These are phyloP conservation scores for Nymphalis polychloros DNA, from an alignment of 2,888 invertebrate species.

Conservation along the genomic window DNA sequence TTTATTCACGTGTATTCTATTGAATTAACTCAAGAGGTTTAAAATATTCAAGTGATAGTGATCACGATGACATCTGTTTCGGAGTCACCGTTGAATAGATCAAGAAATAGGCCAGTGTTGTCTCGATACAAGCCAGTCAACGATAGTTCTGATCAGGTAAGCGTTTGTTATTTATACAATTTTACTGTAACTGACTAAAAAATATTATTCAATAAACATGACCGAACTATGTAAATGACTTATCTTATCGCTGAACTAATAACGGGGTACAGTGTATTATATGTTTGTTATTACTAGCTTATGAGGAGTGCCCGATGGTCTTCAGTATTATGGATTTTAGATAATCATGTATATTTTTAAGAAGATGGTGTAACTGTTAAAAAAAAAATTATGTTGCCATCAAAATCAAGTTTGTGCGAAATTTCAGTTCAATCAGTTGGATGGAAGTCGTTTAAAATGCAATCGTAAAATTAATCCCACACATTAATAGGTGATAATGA, in stretches of 20 bases:
- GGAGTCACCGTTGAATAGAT: conserved; percentile 67
- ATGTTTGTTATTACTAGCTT: conserved; percentile 27
- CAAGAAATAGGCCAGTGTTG: conserved; percentile 70
- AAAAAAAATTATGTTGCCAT: too few relatives aligned
- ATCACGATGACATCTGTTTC: conserved; percentile 66
- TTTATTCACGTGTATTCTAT: conserved; percentile 37
- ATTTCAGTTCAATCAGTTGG: too few relatives aligned
- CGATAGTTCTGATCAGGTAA: conserved; percentile 64
- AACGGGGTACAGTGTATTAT: conserved; percentile 43
- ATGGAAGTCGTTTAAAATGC: too few relatives aligned
- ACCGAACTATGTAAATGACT: conserved; percentile 13
- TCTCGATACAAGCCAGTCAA: conserved; percentile 68
- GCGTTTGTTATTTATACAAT: conserved; percentile 30
- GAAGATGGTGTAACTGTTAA: too few relatives aligned
- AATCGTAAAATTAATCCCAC: too few relatives aligned
- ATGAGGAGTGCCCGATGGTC: conserved; percentile 33
- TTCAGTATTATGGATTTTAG: background rate
- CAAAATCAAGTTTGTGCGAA: background rate
- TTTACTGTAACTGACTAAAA: background rate
- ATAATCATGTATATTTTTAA: too few relatives aligned
- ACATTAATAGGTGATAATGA: too few relatives aligned
- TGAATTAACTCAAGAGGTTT: conserved; percentile 26
- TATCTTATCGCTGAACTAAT: conserved; percentile 51
- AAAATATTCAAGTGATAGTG: conserved; percentile 32
- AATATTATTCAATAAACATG: too few relatives aligned